Conservation (phyloP, 1,140 invertebrate genomes). For the Lasioglossum baleicum region DNA sequence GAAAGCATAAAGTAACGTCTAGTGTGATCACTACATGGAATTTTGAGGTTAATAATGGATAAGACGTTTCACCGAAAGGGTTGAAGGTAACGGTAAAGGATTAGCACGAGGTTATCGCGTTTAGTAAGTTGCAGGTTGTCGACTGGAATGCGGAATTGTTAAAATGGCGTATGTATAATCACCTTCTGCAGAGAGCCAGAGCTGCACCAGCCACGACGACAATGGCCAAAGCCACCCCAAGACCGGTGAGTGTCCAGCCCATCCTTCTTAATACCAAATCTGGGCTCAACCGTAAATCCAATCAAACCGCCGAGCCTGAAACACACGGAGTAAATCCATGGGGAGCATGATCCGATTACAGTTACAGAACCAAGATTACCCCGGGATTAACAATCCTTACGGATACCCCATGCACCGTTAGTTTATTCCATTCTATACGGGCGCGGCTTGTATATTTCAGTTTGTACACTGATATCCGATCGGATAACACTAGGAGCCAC, state of each 20-base stretch:
- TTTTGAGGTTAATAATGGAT: too few species aligned
- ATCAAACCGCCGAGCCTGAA: conserved; percentile 53
- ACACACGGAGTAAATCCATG: conserved; percentile 50
- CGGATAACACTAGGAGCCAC: not conserved
- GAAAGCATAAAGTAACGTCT: too few species aligned
- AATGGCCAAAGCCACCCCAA: conserved; percentile 70
- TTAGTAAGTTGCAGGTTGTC: not conserved
- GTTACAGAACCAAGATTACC: conserved; percentile 46
- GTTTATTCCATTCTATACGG: conserved; percentile 7
- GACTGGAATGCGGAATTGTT: not conserved
- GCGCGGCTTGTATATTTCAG: not conserved
- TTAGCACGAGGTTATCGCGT: not conserved
- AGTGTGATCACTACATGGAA: too few species aligned
- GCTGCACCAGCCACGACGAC: conserved; percentile 67
- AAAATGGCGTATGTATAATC: conserved; percentile 24
- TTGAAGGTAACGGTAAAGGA: too few species aligned
- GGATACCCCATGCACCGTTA: not conserved
- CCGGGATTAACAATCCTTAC: conserved; percentile 41
- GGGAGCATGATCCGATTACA: conserved; percentile 47
- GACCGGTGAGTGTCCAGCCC: conserved; percentile 72
- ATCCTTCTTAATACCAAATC: conserved; percentile 64
- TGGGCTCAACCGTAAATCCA: conserved; percentile 48
- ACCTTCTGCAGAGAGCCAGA: conserved; percentile 71
- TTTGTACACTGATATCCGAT: not conserved
- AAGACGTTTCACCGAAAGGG: too few species aligned